Evolutionary conservation across 2,888 invertebrate genomes (phyloP), one percentile per base, ranked within the genome.

Genomic region (Tenodera sinensis): DNA sequence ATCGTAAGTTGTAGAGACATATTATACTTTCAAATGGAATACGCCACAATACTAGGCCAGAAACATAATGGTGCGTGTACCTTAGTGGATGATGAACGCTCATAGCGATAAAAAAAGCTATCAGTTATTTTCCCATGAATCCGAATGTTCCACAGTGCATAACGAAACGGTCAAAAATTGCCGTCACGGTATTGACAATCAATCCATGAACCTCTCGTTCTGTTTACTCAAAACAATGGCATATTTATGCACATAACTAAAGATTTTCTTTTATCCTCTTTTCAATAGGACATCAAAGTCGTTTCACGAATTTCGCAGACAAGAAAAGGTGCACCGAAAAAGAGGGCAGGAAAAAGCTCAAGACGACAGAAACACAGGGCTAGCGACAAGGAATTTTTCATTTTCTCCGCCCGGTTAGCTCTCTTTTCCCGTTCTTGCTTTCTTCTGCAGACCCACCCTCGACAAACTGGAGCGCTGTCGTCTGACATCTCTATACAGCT

Each of bases 331-430:
- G 54, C 15, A 27, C 84, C 9, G n/a, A 25, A n/a, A 84, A 27
- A 47, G 42, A 34, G 84, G n/a, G 14, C 34, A 25, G 42, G 42
- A 84, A 28, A n/a, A 83, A 28, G 28, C 27, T 9, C n/a, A 84
- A 84, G 34, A 34, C 14, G 25, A 14, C 34, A 25, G 28, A 34
- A 42, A 47, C 42, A 42, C n/a, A 42, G 20, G 84, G 84, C 84
- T 84, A 84, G 84, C 42, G 34, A 42, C 25, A 34, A 84, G 84
- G 84, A 84, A 84, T 88, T 88, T 83, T 83, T 88, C 83, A 88
- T 28, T 88, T 88, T 42, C 83, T 83, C 54, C 88, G 88, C 88
- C 88, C 42, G 83, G 88, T 88, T 88, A 88, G 88, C 42, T 83
- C 42, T 82, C 83, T 28, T 28, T 27, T n/a, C 30, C 30, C 34